These are phyloP conservation scores for Callochromis pleurospilus DNA, from an alignment of 2,113 vertebrate genomes.

Conservation along the genomic window DNA sequence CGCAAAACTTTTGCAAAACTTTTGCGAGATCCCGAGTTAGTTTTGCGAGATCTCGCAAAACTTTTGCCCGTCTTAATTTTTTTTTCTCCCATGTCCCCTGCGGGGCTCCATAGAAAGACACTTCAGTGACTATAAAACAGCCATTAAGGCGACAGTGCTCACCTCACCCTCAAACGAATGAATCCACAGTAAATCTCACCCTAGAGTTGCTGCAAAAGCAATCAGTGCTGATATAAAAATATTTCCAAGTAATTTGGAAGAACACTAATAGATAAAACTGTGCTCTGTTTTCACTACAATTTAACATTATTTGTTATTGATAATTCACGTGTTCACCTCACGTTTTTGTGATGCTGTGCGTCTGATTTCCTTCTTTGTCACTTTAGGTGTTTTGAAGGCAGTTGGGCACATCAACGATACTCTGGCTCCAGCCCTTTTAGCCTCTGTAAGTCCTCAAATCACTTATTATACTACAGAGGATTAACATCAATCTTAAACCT, in stretches of 20 bases:
- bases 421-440: slow-evolving; percentile 83
- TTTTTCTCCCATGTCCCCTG: no score
- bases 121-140: rapidly evolving
- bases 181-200: neutral
- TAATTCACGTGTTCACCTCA: neutral
- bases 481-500: rapidly evolving
- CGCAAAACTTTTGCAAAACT: no score
- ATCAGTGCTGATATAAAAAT: neutral
- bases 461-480: neutral
- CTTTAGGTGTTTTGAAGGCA: slow-evolving; percentile 78
- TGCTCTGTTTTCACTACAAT: neutral
- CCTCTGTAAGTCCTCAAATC: slow-evolving; percentile 77
- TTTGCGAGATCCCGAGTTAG: no score
- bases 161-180: neutral
- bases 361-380: neutral
- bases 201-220: neutral
- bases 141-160: rapidly evolving
- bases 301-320: rapidly evolving
- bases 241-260: neutral
- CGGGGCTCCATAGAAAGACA: no score
- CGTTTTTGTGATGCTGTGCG: neutral
- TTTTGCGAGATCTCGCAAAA: no score
- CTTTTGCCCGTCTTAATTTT: no score
- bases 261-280: neutral
- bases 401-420: slow-evolving; percentile 92